Evolutionary conservation across 1,140 invertebrate species (phyloP).

Genomic region (Lasioglossum baleicum): DNA sequence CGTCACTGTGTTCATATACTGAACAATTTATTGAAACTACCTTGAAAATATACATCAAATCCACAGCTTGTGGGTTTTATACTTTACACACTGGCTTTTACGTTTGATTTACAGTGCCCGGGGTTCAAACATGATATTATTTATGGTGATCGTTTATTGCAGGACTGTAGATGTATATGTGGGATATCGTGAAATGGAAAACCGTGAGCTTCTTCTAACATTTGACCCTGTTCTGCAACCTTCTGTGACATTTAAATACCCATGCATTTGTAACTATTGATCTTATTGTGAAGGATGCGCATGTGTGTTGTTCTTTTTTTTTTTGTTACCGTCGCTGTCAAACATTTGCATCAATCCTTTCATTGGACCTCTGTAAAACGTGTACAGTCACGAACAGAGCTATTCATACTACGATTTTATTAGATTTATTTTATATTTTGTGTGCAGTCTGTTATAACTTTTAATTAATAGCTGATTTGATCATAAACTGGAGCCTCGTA

Average conservation of each 20-base stretch:
- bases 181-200: not conserved
- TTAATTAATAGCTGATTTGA: too few relatives aligned
- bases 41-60: too few relatives aligned
- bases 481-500: too few relatives aligned
- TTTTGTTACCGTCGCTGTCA: not conserved
- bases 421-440: too few relatives aligned
- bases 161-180: not conserved
- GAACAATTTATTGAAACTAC: too few relatives aligned
- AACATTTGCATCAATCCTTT: not conserved
- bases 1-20: too few relatives aligned
- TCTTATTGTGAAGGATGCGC: not conserved
- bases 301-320: not conserved
- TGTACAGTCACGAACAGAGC: too few relatives aligned
- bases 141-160: not conserved
- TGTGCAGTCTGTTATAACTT: too few relatives aligned
- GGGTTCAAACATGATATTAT: not conserved
- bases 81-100: not conserved
- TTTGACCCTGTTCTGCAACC: not conserved
- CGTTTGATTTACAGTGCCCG: not conserved
- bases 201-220: not conserved
- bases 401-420: too few relatives aligned
- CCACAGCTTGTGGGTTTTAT: too few relatives aligned
- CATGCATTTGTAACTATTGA: not conserved
- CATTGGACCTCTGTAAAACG: too few relatives aligned
- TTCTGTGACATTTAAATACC: not conserved